These are phyloP conservation scores for Epistrophella euchroma DNA, from an alignment of 2,888 invertebrate genomes.

Conservation along the genomic window DNA sequence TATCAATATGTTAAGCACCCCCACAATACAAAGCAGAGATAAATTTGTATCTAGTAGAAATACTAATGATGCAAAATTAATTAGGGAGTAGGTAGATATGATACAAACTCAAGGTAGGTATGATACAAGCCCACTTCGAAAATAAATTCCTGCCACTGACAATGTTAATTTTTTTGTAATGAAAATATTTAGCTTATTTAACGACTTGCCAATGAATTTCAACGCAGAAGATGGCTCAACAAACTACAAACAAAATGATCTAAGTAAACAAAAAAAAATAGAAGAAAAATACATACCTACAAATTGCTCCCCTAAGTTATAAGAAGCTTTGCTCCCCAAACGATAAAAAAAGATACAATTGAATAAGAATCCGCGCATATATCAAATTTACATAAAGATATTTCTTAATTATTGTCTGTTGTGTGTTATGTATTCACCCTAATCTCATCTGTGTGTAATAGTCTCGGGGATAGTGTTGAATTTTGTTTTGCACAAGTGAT, in stretches of 20 bases:
- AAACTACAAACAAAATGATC: not conserved
- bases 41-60: not conserved
- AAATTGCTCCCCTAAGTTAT: not conserved
- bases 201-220: not conserved
- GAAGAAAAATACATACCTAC: not conserved
- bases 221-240: not conserved
- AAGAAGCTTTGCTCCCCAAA: constrained; percentile 4
- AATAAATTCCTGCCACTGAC: not conserved
- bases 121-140: not conserved
- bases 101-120: not conserved
- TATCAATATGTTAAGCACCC: not conserved
- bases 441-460: not conserved
- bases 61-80: not conserved
- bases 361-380: not conserved
- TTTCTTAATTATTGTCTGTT: constrained; percentile 10
- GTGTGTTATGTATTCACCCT: constrained; percentile 4
- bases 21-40: not conserved
- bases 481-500: too few species aligned
- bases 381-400: constrained; percentile 4
- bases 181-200: constrained; percentile 8
- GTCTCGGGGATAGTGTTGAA: not conserved
- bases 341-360: constrained; percentile 11
- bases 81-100: not conserved
- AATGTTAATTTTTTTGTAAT: not conserved
- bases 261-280: not conserved